Conservation (phyloP, 2,113 vertebrate genomes). For the Glaucomys volans region DNA sequence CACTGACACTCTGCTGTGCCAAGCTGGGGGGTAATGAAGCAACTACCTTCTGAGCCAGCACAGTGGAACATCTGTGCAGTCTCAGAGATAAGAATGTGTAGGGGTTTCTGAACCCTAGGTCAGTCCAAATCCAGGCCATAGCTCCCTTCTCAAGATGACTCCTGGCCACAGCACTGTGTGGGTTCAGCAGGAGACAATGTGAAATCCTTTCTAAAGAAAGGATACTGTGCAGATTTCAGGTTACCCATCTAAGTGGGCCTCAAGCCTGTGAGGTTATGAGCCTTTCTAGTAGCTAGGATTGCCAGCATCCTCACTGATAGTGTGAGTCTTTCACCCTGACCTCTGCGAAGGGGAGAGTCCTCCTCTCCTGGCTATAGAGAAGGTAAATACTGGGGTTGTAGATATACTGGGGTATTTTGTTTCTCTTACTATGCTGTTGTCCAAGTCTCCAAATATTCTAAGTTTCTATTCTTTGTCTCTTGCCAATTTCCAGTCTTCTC, state of each 20-base stretch:
- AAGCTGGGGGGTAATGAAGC: not conserved
- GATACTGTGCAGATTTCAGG: not conserved
- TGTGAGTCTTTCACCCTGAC: not conserved
- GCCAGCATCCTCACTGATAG: too few relatives aligned
- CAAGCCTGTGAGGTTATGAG: not conserved
- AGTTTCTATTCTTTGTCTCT: not conserved
- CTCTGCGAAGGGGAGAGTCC: not conserved
- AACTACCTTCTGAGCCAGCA: not conserved
- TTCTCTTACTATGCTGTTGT: not conserved
- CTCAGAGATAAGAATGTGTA: not conserved
- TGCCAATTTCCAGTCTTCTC: not conserved
- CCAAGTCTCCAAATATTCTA: not conserved
- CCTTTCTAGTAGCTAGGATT: not conserved
- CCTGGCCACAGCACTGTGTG: too few relatives aligned
- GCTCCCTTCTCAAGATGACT: too few relatives aligned
- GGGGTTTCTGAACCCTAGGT: not conserved
- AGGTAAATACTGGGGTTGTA: not conserved
- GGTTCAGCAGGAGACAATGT: not conserved
- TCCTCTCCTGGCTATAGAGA: not conserved
- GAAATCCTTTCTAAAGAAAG: too few relatives aligned
- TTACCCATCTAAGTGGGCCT: not conserved
- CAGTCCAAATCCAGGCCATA: too few relatives aligned
- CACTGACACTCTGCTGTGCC: not conserved
- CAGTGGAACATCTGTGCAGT: not conserved
- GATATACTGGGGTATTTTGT: too few relatives aligned